Evolutionary conservation across 1,140 invertebrate species (phyloP), one percentile per base, ranked within the genome.

Genomic region (Scylla paramamosain): DNA sequence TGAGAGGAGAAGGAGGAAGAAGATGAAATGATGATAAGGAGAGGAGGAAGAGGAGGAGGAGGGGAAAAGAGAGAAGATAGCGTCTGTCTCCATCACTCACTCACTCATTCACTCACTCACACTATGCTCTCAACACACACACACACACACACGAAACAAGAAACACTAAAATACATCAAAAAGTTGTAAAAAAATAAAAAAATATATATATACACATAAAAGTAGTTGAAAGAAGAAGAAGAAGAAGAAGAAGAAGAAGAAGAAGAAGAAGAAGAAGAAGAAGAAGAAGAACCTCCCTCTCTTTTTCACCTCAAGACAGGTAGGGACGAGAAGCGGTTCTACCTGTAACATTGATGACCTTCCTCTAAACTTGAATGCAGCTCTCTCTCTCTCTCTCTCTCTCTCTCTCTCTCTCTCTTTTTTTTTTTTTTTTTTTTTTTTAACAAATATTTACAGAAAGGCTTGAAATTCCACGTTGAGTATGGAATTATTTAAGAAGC

Each of bases 1-100:
- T 20, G 45, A 25, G 32, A 90, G 88, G 48, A 90, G 39, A n/a
- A 77, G 88, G 25, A 90, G 48, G 88, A 90, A 25, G 39, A 90
- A 28, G 28, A 20, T 31, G 32, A 32, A 16, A 32, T 25, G 31
- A 88, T n/a, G 86, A 31, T 8, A 29, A 32, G 12, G 31, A 28
- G 29, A 6, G n/a, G 86, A 32, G 28, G 25, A 45, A 8, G 86
- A 29, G 46, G 31, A 88, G 25, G 31, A 32, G 46, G 45, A 90
- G 39, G 10, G 88, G 14, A 32, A 10, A 32, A 28, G n/a, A 28
- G 16, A 59, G 52, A 28, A 39, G 88, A 90, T 77, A 77, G 67
- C n/a, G 67, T 77, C 67, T n/a, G 6, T n/a, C 67, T 77, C 67
- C 12, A 12, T 77, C 67, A 77, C 67, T 77, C 67, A 77, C 67